Conservation (phyloP, 1,140 invertebrate species). For the Trichogramma pretiosum region DNA sequence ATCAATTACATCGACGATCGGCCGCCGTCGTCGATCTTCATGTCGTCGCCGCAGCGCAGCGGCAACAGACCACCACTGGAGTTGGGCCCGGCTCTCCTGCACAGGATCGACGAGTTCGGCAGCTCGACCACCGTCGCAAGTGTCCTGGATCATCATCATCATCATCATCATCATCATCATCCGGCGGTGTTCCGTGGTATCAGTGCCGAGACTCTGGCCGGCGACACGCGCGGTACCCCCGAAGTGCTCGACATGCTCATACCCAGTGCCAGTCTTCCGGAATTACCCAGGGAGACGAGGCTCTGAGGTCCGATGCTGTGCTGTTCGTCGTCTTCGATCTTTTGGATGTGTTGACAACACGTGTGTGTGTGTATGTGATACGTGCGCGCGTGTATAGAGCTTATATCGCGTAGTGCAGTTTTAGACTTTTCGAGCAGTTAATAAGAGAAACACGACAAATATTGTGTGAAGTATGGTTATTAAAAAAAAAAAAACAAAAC, state of each 20-base stretch:
- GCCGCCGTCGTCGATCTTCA: constrained; percentile 35
- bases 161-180: constrained; percentile 18
- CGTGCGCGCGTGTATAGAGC: too few relatives aligned
- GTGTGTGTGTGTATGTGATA: too few relatives aligned
- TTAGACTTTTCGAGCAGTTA: too few relatives aligned
- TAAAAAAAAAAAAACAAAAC: too few relatives aligned
- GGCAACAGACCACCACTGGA: constrained; percentile 38
- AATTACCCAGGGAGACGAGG: constrained; percentile 37
- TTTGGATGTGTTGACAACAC: neutral
- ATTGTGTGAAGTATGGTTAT: too few relatives aligned
- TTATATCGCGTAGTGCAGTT: too few relatives aligned
- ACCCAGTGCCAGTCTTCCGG: constrained; percentile 46
- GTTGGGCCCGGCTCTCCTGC: constrained; percentile 27
- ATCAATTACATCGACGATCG: constrained; percentile 53
- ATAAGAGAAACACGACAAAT: too few relatives aligned
- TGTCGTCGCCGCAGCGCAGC: constrained; percentile 24
- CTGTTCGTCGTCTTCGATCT: neutral
- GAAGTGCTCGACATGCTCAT: constrained; percentile 38
- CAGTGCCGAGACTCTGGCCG: constrained; percentile 36
- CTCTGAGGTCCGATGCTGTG: constrained; percentile 17
- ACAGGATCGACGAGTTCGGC: constrained; percentile 28
- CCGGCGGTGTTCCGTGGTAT: constrained; percentile 31
- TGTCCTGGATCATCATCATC: constrained; percentile 19
- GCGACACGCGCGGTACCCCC: constrained; percentile 23
- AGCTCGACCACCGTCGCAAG: constrained; percentile 38